phyloP scores from a whole-genome alignment of 2,888 invertebrate species.

The Nomada ruficornis region DNA sequence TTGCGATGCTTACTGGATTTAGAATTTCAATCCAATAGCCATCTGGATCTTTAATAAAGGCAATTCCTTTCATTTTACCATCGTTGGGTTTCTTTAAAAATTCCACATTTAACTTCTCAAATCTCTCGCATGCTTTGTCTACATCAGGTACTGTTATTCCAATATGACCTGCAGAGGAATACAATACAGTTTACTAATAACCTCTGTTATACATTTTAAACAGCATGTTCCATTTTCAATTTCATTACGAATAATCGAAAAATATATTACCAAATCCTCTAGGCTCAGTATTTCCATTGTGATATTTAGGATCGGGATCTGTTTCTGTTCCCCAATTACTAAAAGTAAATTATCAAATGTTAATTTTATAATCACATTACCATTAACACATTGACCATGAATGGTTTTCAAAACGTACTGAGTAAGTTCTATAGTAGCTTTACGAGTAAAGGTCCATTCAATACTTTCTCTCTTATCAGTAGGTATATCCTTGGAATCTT shows the following conservation, averaged over 20 bases:
- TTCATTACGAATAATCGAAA: constrained; percentile 3
- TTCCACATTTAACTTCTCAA: constrained; percentile 93
- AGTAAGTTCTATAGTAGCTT: constrained; percentile 95
- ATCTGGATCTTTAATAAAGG: constrained; percentile 98
- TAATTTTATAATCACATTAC: neutral
- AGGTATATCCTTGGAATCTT: constrained; percentile 90
- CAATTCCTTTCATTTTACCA: constrained; percentile 96
- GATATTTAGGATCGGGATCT: constrained; percentile 91
- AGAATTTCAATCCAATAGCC: constrained; percentile 98
- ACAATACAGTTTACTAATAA: constrained; percentile 17
- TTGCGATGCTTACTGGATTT: constrained; percentile 82
- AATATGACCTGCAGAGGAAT: constrained; percentile 90
- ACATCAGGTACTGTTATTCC: constrained; percentile 96
- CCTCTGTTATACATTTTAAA: neutral
- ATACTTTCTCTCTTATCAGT: constrained; percentile 88
- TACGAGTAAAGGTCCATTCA: constrained; percentile 92
- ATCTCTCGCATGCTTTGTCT: constrained; percentile 93
- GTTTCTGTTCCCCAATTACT: constrained; percentile 98
- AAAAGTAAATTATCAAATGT: constrained; percentile 79
- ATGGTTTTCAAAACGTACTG: constrained; percentile 88
- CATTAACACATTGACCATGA: neutral
- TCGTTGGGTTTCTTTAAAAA: constrained; percentile 96
- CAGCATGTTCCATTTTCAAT: neutral
- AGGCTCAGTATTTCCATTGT: constrained; percentile 96
- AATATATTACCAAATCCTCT: constrained; percentile 90